Base-by-base conservation (phyloP, 2,888 invertebrate species). In the Ametastegia equiseti region DNA sequence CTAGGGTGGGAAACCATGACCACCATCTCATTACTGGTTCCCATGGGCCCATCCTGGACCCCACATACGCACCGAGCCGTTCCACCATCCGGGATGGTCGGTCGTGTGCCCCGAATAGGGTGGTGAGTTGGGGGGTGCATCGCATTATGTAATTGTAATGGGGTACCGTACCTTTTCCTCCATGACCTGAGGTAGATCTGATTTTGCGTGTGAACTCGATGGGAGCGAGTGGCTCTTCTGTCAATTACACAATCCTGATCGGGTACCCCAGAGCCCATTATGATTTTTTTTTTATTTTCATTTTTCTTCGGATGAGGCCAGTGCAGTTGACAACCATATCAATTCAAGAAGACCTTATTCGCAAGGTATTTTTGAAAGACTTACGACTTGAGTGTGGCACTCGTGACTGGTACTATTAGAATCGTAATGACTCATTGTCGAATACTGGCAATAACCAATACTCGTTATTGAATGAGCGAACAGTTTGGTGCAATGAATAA, bases 11-110 rank as follows among this genome's bases (percentile, higher is more conserved):
- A 90, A 90, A 88, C 88, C 89, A 86, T 90, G 91, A 90, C 91
- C 91, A 89, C 91, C 90, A 90, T 91, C 91, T 91, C 91, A 91
- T 91, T 91, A 91, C 89, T 87, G 86, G 91, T 91, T 91, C 91
- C 91, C 91, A 91, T 90, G 91, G 89, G 91, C 60, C 63, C 78
- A 39, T 63, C 63, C 42, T 39, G 60, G 57, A 60, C 60, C 57
- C 78, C 78, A 42, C 42, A 75, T 54, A 33, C 7, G n/a, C n/a
- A 27, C 45, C 42, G 15, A 71, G 15, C 47, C n/a, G 71, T 54
- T 75, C 57, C 54, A 1, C n/a, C n/a, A n/a, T n/a, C n/a, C n/a
- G n/a, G n/a, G n/a, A n/a, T n/a, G 39, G 45, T 42, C 63, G 78
- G 78, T 78, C 71, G 81, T 83, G 82, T 65, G 78, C 69, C 54